These are phyloP conservation scores for Phasianus colchicus DNA, from an alignment of 2,113 vertebrate genomes.

Conservation along the genomic window DNA sequence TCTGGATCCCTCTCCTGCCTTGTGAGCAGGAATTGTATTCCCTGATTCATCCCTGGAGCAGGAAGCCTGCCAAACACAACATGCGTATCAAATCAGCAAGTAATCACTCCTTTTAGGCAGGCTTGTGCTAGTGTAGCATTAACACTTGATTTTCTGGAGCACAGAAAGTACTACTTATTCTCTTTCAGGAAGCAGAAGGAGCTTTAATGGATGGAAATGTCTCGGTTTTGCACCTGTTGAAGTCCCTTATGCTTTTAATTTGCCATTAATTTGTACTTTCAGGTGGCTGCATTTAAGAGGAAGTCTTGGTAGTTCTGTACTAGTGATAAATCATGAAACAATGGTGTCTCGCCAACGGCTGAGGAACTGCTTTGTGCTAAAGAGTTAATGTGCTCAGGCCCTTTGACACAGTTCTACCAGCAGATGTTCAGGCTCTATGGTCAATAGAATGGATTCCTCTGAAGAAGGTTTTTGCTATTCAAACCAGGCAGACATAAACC, in stretches of 20 bases:
- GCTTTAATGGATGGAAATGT: not conserved
- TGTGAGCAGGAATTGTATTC: not conserved
- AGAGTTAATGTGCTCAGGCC: slow-evolving; percentile 26
- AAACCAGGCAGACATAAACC: slow-evolving; percentile 44
- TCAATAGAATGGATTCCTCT: slow-evolving; percentile 41
- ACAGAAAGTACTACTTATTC: not conserved
- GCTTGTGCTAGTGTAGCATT: not conserved
- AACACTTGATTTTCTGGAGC: not conserved
- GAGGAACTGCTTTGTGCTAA: not conserved
- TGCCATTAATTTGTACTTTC: not conserved
- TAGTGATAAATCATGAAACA: not conserved
- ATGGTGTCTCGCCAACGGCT: not conserved
- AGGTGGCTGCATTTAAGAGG: not conserved
- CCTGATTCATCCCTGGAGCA: not conserved
- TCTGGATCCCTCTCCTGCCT: not conserved
- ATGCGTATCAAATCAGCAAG: not conserved
- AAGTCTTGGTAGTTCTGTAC: not conserved
- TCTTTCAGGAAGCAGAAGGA: not conserved
- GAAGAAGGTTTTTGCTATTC: slow-evolving; percentile 56
- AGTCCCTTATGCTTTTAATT: slow-evolving; percentile 22
- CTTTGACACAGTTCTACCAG: slow-evolving; percentile 44
- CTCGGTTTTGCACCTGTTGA: not conserved
- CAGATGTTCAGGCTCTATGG: not conserved
- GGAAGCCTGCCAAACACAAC: slow-evolving; percentile 12
- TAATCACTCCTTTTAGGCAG: not conserved